Conservation (phyloP, 1,140 invertebrate genomes). For the Ceratina calcarata region DNA sequence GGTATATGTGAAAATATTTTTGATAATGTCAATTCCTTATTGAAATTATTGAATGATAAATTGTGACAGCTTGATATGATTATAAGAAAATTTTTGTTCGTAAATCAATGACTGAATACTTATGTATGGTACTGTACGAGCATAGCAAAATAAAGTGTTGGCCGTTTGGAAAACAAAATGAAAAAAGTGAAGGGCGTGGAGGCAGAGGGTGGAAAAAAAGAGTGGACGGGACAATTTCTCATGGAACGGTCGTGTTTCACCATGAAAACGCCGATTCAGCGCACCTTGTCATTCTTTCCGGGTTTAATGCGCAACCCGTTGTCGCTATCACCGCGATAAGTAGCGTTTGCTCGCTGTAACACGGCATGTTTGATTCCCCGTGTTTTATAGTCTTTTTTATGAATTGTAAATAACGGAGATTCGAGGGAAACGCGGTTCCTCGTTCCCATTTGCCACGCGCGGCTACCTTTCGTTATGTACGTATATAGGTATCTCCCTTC, state of each 20-base stretch:
- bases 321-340: neutral
- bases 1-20: no score
- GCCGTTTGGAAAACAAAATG: neutral
- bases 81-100: no score
- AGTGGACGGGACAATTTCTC: conserved; percentile 8
- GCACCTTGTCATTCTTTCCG: neutral
- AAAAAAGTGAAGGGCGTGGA: no score
- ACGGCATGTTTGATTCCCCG: neutral
- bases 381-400: neutral
- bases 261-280: conserved; percentile 1
- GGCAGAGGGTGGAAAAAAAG: no score
- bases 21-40: no score
- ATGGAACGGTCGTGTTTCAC: neutral
- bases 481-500: no score
- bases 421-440: conserved; percentile 1
- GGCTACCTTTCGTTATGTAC: neutral
- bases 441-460: neutral
- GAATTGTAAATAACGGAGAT: conserved; percentile 30
- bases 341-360: conserved; percentile 1
- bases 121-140: neutral
- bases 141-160: conserved; percentile 19
- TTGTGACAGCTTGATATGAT: no score
- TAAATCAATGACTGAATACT: neutral
- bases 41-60: no score
- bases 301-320: neutral